Evolutionary conservation across 2,113 vertebrate genomes (phyloP).

Genomic region (Phyllostomus discolor): DNA sequence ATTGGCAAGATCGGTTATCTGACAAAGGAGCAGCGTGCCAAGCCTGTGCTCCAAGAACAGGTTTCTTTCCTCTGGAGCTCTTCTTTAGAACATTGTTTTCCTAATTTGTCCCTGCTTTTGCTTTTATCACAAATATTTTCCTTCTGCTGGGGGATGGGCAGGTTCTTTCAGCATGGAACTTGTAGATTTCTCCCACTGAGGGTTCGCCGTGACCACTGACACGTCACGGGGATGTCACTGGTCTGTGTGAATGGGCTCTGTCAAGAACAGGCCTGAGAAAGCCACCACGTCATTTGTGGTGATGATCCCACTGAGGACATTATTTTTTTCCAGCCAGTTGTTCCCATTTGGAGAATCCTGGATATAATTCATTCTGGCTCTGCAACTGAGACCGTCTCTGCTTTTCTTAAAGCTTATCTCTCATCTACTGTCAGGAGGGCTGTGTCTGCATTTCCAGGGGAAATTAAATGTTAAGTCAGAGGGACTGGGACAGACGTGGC

Average conservation of each 20-base stretch:
- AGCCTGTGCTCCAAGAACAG: background rate
- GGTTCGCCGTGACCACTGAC: background rate
- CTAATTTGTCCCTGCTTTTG: background rate
- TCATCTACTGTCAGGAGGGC: background rate
- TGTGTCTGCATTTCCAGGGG: background rate
- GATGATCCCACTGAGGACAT: background rate
- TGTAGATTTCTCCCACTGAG: background rate
- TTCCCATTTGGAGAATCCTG: background rate
- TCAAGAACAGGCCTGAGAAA: background rate
- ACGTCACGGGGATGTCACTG: background rate
- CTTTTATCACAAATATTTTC: background rate
- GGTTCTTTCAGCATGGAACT: background rate
- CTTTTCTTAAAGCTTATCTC: background rate
- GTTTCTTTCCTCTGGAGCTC: background rate
- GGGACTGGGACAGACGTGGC: background rate
- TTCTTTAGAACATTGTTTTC: background rate
- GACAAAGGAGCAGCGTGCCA: background rate
- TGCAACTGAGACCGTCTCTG: background rate
- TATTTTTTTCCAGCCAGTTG: background rate
- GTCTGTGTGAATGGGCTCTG: background rate
- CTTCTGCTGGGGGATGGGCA: background rate
- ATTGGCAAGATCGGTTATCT: background rate
- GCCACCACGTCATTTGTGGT: background rate
- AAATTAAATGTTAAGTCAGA: background rate
- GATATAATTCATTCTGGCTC: background rate